Base-by-base conservation (phyloP, 2,797 vertebrate genomes). In the Dromococcyx pavoninus region DNA sequence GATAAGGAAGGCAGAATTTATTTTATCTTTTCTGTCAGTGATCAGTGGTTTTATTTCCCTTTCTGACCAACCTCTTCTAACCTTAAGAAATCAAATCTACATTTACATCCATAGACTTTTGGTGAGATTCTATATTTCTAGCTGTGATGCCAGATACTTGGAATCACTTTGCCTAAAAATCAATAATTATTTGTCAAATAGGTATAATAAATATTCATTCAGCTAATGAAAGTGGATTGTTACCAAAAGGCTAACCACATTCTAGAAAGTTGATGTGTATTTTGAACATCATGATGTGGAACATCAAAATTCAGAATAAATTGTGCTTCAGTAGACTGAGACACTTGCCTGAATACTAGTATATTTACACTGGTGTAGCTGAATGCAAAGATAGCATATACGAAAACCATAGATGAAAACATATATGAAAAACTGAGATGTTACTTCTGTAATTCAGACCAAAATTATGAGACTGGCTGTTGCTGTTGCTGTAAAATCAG, bases 401-500 rank as follows among this genome's bases (percentile, higher is more conserved):
- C 10, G 25, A 77, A 83, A 91, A 88, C 6, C 70, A 62, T 64
- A 5, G 16, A n/a, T n/a, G n/a, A n/a, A n/a, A n/a, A n/a, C n/a
- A n/a, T n/a, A n/a, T n/a, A n/a, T n/a, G n/a, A n/a, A n/a, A n/a
- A 58, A 65, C 46, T 28, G 86, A 60, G 46, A 35, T 39, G 28
- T 84, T 86, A 88, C 51, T 78, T 53, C 51, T 53, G 17, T 28
- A 53, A 53, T 53, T 53, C 76, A 84, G 79, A 81, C 69, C 32
- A 91, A 89, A 87, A 86, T 66, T 57, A 58, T 48, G 13, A 88
- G 73, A 65, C 58, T 73, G 41, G 33, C 33, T 95, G 53, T 44
- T 75, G 73, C 82, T 79, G 85, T 48, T 75, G 73, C 82, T 79
- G 85, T 48, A 88, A 94, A 93, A 51, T 89, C 73, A 95, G 35